Conservation (phyloP, 2,113 vertebrate genomes). For the Lophius piscatorius region DNA sequence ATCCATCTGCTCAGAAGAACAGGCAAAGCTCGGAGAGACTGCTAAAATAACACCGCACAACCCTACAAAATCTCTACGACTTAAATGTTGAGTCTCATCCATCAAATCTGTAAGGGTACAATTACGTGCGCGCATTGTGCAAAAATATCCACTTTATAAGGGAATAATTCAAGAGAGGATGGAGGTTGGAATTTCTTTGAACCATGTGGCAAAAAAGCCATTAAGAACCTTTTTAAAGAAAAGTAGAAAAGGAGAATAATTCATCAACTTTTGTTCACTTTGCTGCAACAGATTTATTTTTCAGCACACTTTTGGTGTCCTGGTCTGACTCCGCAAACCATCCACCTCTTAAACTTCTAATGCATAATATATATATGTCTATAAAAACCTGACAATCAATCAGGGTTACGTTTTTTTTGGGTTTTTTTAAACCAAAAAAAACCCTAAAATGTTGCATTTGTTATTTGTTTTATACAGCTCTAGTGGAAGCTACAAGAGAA, state of each 20-base stretch:
- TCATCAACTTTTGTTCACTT: conserved; percentile 13
- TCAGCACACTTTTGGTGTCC: conserved; percentile 16
- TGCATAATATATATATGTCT: too few species aligned
- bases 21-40: conserved; percentile 62
- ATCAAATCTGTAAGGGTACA: conserved; percentile 52
- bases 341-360: not conserved
- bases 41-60: conserved; percentile 62
- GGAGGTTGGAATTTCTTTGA: conserved; percentile 13
- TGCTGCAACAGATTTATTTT: conserved; percentile 22
- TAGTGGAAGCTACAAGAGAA: too few species aligned
- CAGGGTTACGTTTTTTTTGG: too few species aligned
- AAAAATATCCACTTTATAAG: conserved; percentile 37
- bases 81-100: conserved; percentile 57
- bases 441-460: too few species aligned
- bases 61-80: conserved; percentile 63
- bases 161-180: conserved; percentile 27
- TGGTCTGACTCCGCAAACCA: not conserved
- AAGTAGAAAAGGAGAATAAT: conserved; percentile 21
- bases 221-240: conserved; percentile 27
- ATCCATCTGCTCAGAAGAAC: conserved; percentile 65
- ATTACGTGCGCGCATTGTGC: conserved; percentile 33
- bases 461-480: too few species aligned
- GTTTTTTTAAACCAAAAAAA: too few species aligned
- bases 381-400: too few species aligned
- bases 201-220: conserved; percentile 37